These are phyloP conservation scores for Arrhamphus sclerolepis DNA, from an alignment of 2,797 vertebrate genomes.

Conservation along the genomic window DNA sequence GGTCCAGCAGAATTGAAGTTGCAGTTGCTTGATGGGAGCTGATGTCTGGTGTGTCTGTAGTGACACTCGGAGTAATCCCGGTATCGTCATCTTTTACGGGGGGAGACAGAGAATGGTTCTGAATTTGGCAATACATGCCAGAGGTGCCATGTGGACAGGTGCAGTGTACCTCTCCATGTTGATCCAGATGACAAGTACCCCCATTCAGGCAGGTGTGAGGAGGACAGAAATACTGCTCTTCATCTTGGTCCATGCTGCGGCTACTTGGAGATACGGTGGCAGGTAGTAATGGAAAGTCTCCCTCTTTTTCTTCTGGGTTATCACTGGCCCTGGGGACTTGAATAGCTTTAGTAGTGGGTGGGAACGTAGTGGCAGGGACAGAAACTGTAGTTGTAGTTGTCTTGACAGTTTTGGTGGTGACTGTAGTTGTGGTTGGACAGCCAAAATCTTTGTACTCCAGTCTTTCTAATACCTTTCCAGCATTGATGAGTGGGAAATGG, in stretches of 20 bases:
- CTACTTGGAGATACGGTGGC: slow-evolving; percentile 51
- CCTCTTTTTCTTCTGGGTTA: slow-evolving; percentile 47
- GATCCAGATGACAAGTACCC: slow-evolving; percentile 85
- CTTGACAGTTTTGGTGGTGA: slow-evolving; percentile 70
- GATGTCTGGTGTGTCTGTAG: slow-evolving; percentile 57
- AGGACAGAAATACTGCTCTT: slow-evolving; percentile 80
- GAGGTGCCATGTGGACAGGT: slow-evolving; percentile 81
- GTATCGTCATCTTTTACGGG: slow-evolving; percentile 52
- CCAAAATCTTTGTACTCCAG: slow-evolving; percentile 90
- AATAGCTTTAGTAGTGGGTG: slow-evolving; percentile 61
- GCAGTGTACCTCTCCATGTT: slow-evolving; percentile 80
- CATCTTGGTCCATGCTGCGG: slow-evolving; percentile 41
- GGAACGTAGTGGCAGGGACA: slow-evolving; percentile 65
- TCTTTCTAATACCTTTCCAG: slow-evolving; percentile 86
- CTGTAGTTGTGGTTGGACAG: slow-evolving; percentile 90
- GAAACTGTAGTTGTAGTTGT: slow-evolving; percentile 72
- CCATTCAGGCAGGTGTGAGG: slow-evolving; percentile 88
- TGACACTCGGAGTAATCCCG: slow-evolving; percentile 36
- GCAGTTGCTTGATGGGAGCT: slow-evolving; percentile 70
- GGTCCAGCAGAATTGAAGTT: slow-evolving; percentile 83
- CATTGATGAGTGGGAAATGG: slow-evolving; percentile 92
- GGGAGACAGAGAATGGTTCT: slow-evolving; percentile 63
- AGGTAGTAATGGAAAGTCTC: slow-evolving; percentile 31
- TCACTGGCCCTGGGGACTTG: slow-evolving; percentile 82
- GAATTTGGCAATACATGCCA: slow-evolving; percentile 85